Conservation (phyloP, 2,113 vertebrate species). For the Chaetodon trifascialis region DNA sequence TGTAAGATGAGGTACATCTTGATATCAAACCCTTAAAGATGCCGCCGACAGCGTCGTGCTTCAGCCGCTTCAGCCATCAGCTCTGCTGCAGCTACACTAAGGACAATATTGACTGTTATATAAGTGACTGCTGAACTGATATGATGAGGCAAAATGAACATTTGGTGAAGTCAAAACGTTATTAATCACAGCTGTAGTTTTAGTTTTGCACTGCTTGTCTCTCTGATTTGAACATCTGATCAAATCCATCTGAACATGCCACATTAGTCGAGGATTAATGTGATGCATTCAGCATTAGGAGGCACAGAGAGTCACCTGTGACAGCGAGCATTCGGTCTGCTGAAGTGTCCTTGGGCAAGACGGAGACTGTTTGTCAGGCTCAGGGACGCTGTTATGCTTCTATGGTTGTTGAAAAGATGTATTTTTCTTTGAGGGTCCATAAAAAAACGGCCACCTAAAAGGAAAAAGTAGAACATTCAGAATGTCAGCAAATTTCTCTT, state of each 20-base stretch:
- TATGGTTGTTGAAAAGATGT: conserved; percentile 36
- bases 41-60: background rate
- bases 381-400: conserved; percentile 19
- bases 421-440: conserved; percentile 1
- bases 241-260: background rate
- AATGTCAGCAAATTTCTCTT: conserved; percentile 11
- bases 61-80: background rate
- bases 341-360: conserved; percentile 45
- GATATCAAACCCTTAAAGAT: background rate
- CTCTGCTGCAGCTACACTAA: background rate
- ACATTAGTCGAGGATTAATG: background rate
- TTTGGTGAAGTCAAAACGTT: background rate
- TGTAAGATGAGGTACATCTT: background rate
- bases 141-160: background rate
- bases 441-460: conserved; percentile 11
- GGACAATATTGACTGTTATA: background rate
- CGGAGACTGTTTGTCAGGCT: background rate
- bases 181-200: background rate
- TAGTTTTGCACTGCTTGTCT: background rate
- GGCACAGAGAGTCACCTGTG: background rate
- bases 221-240: background rate
- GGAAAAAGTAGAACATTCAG: conserved; percentile 20
- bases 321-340: conserved; percentile 6
- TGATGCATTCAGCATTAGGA: background rate
- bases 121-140: background rate